Evolutionary conservation across 2,113 vertebrate species (phyloP), one percentile per base, ranked within the genome.

Genomic region (Pedetes capensis): DNA sequence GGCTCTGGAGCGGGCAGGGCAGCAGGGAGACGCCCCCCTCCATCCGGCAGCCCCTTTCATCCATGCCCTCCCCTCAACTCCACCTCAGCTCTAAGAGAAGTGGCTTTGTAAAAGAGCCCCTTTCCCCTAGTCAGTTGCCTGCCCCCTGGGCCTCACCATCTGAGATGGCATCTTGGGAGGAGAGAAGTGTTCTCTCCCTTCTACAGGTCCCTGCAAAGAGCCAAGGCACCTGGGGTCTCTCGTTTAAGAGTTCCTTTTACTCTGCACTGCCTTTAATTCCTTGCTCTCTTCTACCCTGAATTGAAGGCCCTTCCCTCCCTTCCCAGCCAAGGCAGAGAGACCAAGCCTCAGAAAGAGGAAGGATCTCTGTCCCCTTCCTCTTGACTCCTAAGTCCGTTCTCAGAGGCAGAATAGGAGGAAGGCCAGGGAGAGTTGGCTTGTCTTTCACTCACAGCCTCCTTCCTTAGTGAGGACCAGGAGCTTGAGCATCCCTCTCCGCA

Each of bases 1-100:
- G 92, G 63, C 93, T 94, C 68, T 89, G 92, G 94, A 94, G 94
- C n/a, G 32, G 93, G 94, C 91, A 96, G 94, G 96, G 96, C 95
- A 17, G 93, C 91, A 95, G 92, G 94, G 97, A 97, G 96, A 97
- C 94, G 10, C 88, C 79, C 96, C 97, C 95, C 91, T 72, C 88
- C 95, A 97, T 97, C 97, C 95, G 78, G 96, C 95, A 97, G 95
- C 96, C 97, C 97, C 97, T 94, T 97, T 96, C 92, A 89, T 94
- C 96, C 89, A 86, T 97, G 80, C 96, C 96, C 95, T 96, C 96
- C 88, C 88, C 83, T 96, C 87, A 85, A n/a, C 80, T 95, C 87
- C 78, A 97, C 96, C 96, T 96, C 87, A 86, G 64, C 95, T 95
- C 55, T 89, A 96, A 97, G 93, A 97, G 96, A 96, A 96, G 95